Evolutionary conservation across 2,113 vertebrate genomes (phyloP), one percentile per base, ranked within the genome.

Genomic region (Protobothrops flavoviridis): DNA sequence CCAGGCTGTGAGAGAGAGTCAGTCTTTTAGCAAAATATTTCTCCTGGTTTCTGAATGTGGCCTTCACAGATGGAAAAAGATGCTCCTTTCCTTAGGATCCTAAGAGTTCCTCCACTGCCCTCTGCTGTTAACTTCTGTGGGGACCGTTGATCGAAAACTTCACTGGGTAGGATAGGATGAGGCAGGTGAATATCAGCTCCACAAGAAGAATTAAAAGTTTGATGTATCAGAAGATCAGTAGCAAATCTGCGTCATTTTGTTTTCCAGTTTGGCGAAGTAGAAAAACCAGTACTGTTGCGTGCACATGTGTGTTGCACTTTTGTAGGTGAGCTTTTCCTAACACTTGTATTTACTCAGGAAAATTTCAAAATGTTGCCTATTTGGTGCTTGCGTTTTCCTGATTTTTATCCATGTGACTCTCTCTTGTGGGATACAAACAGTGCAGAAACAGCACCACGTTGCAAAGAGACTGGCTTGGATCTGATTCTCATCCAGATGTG

Each of bases 1-100:
- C 93, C 87, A 52, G 95, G 29, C 90, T 91, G 24, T 52, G 39
- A 11, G 64, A 91, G 59, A 93, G 85, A 94, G 91, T 93, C 94
- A 94, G 94, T 74, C 95, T 96, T 93, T 95, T 21, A 93, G 96
- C 95, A 95, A 92, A 96, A 95, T 69, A 57, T 89, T 95, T 96
- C 92, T 94, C 94, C 64, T 95, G 90, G 89, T 92, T 93, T 93
- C 39, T 2, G 87, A 93, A 43, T 33, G 85, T 13, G 87, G 39
- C 48, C 2, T 21, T 90, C 88, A 21, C 9, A 33, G 69, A 3
- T 43, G 74, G 74, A 3, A 23, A 81, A 81, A 43, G 33, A 95
- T 69, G 93, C 92, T 93, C 88, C 13, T 56, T 93, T 90, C 0
- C 0, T 85, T 92, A 17, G 0, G 0, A 0, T 0, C 39, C 69